Evolutionary conservation across 2,888 invertebrate genomes (phyloP), one percentile per base, ranked within the genome.

Genomic region (Dexiosoma caninum): DNA sequence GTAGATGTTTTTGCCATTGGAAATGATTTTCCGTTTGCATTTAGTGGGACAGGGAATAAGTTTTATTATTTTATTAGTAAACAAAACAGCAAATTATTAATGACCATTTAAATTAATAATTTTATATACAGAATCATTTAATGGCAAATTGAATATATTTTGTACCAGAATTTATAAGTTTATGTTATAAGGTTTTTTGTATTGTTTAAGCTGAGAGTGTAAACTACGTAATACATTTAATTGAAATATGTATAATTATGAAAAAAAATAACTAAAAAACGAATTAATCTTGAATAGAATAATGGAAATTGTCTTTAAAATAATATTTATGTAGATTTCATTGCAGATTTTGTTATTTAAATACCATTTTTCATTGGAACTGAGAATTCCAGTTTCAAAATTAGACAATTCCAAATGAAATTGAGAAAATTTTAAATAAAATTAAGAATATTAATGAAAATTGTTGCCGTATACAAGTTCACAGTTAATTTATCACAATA

Each of bases 51-150:
- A n/a, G n/a, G n/a, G n/a, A n/a, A n/a, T n/a, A n/a, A n/a, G n/a
- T n/a, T n/a, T n/a, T n/a, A n/a, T n/a, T n/a, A n/a, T 44, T 72
- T 53, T 23, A 57, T 44, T 62, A 42, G 16, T 62, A 14, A 62
- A 19, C 19, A 37, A 49, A 49, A 57, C 5, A n/a, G 19, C n/a
- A 37, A 30, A 8, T 14, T n/a, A 19, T 32, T 0, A 21, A 14
- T 16, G 16, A 46, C 49, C 40, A 49, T 7, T 32, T 67, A 16
- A 32, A 14, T n/a, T 51, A n/a, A n/a, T n/a, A n/a, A n/a, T n/a
- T 6, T 6, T 4, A 21, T 10, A 64, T 23, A 46, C n/a, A 59
- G 51, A 44, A 35, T 16, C 1, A 32, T 44, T 55, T 62, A 44
- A 16, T 72, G 44, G 7, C n/a, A 70, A 32, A 55, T 42, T 53